phyloP scores from a whole-genome alignment of 1,140 invertebrate genomes.

The Diprion similis region DNA sequence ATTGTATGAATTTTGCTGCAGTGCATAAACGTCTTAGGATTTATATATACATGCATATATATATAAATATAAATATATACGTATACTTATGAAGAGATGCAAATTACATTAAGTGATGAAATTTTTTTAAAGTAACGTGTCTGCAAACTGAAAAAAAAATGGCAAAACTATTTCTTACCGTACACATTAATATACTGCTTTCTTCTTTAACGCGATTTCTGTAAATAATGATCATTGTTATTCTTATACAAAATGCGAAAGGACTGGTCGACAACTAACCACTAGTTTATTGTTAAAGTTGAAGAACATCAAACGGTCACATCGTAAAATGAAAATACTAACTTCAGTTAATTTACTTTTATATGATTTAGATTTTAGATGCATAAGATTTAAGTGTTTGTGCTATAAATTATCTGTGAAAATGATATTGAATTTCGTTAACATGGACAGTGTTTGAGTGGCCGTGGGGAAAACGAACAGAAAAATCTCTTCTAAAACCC shows the following conservation, averaged over 20 bases:
- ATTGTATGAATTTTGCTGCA: neutral
- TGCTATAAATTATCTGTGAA: slow-evolving; percentile 17
- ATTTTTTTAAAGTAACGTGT: neutral
- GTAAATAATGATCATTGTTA: neutral
- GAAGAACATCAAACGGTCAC: neutral
- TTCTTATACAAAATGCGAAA: slow-evolving; percentile 20
- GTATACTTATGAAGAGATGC: slow-evolving; percentile 20
- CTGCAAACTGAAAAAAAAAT: neutral
- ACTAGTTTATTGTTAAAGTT: slow-evolving; percentile 8
- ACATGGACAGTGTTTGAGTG: neutral
- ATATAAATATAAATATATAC: slow-evolving; percentile 5
- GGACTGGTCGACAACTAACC: neutral
- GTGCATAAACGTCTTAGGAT: neutral
- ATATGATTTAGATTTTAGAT: slow-evolving; percentile 22
- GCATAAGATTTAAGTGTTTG: slow-evolving; percentile 26
- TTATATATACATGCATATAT: neutral
- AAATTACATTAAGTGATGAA: too few species aligned
- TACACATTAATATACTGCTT: neutral
- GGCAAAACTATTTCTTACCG: neutral
- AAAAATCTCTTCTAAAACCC: slow-evolving; percentile 9
- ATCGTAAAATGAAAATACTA: slow-evolving; percentile 1
- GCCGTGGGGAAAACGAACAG: neutral
- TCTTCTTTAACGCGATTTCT: neutral
- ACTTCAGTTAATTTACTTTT: slow-evolving; percentile 9
- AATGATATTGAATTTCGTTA: slow-evolving; percentile 3